Conservation (phyloP, 2,888 invertebrate genomes). For the Habroteleia sp. region DNA sequence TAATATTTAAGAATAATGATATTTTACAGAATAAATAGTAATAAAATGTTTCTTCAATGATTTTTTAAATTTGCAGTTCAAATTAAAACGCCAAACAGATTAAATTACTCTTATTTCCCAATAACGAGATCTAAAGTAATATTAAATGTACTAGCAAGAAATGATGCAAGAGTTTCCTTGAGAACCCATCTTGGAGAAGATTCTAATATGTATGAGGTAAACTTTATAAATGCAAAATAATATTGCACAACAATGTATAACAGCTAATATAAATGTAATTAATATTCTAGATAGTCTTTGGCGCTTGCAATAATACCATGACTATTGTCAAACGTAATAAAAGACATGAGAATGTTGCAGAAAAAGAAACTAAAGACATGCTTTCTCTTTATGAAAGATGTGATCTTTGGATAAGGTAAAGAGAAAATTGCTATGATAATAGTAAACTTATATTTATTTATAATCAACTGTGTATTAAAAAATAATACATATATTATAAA, state of each 20-base stretch:
- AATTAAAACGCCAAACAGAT: constrained; percentile 69
- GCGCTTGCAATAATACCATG: constrained; percentile 71
- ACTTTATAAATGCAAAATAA: too few species aligned
- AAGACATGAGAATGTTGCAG: constrained; percentile 66
- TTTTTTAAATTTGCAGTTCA: constrained; percentile 68
- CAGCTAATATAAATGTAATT: too few species aligned
- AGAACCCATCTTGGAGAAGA: constrained; percentile 71
- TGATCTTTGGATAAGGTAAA: constrained; percentile 70
- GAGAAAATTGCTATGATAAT: too few species aligned
- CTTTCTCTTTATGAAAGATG: constrained; percentile 64
- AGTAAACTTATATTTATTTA: too few species aligned
- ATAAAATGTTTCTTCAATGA: too few species aligned
- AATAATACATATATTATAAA: too few species aligned
- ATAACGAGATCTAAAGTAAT: constrained; percentile 67
- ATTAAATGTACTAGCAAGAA: constrained; percentile 67
- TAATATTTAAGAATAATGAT: too few species aligned
- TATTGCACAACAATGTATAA: too few species aligned
- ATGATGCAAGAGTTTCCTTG: constrained; percentile 72
- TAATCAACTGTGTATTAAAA: too few species aligned
- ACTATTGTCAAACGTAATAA: constrained; percentile 69
- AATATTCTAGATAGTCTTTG: constrained; percentile 68
- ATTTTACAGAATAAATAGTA: too few species aligned
- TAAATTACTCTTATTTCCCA: constrained; percentile 71
- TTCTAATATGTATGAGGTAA: constrained; percentile 72
- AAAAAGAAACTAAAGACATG: constrained; percentile 69